A percentile compares a stretch with the other conserved stretches of the same genome.
These are phyloP conservation scores for Stegodyphus mimosarum DNA, from an alignment of 1,140 invertebrate species.

Conservation along the genomic window DNA sequence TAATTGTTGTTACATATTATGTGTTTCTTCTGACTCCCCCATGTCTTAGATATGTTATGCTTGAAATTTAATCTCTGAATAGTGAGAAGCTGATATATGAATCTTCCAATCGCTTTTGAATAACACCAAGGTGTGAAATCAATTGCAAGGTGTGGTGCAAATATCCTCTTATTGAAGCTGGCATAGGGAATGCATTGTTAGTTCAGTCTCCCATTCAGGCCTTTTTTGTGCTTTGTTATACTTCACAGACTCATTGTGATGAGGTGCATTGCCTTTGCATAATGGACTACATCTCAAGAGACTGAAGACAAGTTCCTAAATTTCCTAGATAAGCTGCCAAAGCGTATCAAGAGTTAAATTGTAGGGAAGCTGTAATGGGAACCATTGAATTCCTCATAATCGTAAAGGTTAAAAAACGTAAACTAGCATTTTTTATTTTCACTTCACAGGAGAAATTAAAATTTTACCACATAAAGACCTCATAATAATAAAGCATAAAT, in stretches of 20 bases:
- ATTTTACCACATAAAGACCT: no score
- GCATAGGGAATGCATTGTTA: conserved; percentile 17
- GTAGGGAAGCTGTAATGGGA: conserved; percentile 8
- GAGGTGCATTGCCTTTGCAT: conserved; percentile 16
- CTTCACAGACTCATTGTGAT: conserved; percentile 14
- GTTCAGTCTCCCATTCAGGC: conserved; percentile 15
- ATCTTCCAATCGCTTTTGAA: conserved; percentile 34
- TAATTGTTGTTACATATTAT: no score
- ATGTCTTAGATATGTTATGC: no score
- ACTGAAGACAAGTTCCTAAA: conserved; percentile 19
- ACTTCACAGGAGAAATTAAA: no score
- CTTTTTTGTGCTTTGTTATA: conserved; percentile 8
- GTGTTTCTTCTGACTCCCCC: no score
- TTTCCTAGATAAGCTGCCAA: neutral
- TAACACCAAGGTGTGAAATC: conserved; percentile 20
- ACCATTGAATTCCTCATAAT: neutral
- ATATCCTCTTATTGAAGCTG: neutral
- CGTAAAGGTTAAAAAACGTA: no score
- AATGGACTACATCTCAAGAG: conserved; percentile 35
- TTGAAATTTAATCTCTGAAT: conserved; percentile 9
- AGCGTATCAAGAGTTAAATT: conserved; percentile 18
- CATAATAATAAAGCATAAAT: no score
- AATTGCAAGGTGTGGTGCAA: neutral
- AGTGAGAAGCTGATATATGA: conserved; percentile 36
- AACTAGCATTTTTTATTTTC: no score